Base-by-base conservation (phyloP, 2,113 vertebrate species). In the Notothenia rossii region DNA sequence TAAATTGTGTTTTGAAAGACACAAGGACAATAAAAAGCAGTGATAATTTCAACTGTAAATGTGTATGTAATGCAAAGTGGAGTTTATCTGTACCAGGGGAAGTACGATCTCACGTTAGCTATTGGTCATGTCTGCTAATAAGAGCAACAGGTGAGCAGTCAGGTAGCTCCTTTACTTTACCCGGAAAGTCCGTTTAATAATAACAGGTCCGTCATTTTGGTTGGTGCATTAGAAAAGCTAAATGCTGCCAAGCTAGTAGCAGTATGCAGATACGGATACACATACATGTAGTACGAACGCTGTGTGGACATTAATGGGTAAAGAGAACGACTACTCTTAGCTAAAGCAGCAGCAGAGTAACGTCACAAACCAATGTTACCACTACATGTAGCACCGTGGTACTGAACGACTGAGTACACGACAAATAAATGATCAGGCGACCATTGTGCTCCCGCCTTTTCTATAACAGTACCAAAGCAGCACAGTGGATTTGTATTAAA, bases 131-230 rank as follows among this genome's bases (percentile, higher is more conserved):
- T 56, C 17, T 7, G 11, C 15, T 45, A 51, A 17, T 70, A 53
- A 62, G 51, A 81, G 70, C 81, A 89, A 86, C 87, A 84, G 53
- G 71, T 86, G 66, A 72, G 22, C 20, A 1, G 29, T 10, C 13
- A 65, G 25, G 15, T 60, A 76, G 13, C 20, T 56, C 3, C 10
- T 60, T 56, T n/a, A 18, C 51, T 29, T 61, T 61, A 48, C 1
- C 3, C 1, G 4, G 15, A 25, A 20, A 48, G 1, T 20, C 17
- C 50, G 18, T 29, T 5, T 5, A 1, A 43, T 10, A 9, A 9
- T 50, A 46, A 22, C 20, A 7, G 4, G n/a, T 2, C 0, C 59
- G 3, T 7, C 6, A 25, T 13, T 2, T 7, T 3, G 15, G 25
- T 25, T 33, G 29, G 15, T 9, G 14, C 10, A 1, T 17, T 2